phyloP scores from a whole-genome alignment of 2,113 vertebrate genomes.

The Brachyistius frenatus region DNA sequence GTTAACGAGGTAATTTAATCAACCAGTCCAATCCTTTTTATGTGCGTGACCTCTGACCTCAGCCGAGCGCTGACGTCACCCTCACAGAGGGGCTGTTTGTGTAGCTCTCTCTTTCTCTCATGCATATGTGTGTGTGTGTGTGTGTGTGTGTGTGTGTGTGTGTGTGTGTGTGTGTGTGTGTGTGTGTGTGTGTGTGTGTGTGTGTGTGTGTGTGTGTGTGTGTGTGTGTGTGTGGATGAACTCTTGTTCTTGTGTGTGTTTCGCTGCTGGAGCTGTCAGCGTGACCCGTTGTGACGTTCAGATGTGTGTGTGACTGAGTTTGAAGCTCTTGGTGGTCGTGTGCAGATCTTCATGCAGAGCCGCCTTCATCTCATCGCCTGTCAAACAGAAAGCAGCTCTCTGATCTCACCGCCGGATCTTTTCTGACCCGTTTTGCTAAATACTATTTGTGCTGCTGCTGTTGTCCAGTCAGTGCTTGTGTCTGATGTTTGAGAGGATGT shows the following conservation, averaged over 20 bases:
- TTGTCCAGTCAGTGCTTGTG: too few relatives aligned
- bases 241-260: background rate
- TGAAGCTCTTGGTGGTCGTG: too few relatives aligned
- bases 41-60: slow-evolving; percentile 34
- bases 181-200: background rate
- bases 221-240: background rate
- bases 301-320: too few relatives aligned
- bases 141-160: background rate
- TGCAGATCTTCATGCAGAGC: too few relatives aligned
- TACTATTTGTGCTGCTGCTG: too few relatives aligned
- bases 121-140: background rate
- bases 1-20: background rate
- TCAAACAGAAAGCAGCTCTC: too few relatives aligned
- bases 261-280: background rate
- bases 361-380: too few relatives aligned
- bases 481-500: too few relatives aligned
- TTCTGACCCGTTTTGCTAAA: too few relatives aligned
- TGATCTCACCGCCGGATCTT: too few relatives aligned
- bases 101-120: too few relatives aligned
- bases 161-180: background rate
- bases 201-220: background rate
- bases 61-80: slow-evolving; percentile 34
- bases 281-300: background rate
- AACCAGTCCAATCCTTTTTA: slow-evolving; percentile 13
- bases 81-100: slow-evolving; percentile 3